A percentile compares a stretch with the other conserved stretches of the same genome.
phyloP scores from a whole-genome alignment of 2,797 vertebrate species.

The Xerus rutilus region DNA sequence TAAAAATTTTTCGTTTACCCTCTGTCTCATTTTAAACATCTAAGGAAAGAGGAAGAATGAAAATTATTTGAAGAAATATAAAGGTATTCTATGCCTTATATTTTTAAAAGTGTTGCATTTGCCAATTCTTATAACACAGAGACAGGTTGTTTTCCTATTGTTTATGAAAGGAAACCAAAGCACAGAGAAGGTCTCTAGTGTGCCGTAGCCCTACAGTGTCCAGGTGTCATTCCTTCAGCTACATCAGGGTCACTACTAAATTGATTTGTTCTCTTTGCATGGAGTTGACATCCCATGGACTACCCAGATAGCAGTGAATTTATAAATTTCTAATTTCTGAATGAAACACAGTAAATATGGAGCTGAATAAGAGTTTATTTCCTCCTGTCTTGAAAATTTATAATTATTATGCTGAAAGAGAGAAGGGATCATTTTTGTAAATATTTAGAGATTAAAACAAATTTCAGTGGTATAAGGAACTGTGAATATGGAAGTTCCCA shows the following conservation, averaged over 20 bases:
- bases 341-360: neutral
- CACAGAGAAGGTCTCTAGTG: neutral
- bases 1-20: neutral
- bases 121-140: neutral
- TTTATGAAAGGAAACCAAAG: neutral
- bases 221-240: neutral
- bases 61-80: neutral
- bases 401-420: neutral
- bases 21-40: conserved; percentile 17
- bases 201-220: neutral
- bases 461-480: neutral
- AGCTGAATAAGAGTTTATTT: conserved; percentile 14
- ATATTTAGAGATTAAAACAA: neutral
- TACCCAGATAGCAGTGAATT: neutral
- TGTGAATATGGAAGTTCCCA: neutral
- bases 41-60: neutral
- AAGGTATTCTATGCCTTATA: neutral
- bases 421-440: neutral
- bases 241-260: neutral
- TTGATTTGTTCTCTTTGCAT: conserved; percentile 13
- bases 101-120: conserved; percentile 4
- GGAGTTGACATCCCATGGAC: neutral
- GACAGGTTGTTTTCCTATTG: neutral
- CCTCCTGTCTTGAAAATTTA: conserved; percentile 59
- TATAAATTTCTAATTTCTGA: neutral